A percentile compares a stretch with the other conserved stretches of the same genome.
Evolutionary conservation across 1,140 invertebrate genomes (phyloP).

Genomic region (Drosophila serrata): DNA sequence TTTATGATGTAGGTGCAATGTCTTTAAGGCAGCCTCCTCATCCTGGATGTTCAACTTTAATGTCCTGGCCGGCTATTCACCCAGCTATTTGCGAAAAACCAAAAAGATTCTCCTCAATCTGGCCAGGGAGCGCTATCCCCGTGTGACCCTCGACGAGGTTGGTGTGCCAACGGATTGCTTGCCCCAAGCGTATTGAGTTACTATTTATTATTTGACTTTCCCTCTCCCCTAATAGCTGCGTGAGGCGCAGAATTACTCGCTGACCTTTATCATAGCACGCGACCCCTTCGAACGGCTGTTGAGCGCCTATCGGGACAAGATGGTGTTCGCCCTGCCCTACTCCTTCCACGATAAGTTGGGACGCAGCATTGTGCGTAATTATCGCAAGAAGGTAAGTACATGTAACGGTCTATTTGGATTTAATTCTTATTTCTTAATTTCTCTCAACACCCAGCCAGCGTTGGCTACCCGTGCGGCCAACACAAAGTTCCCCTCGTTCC

Average conservation of each 20-base stretch:
- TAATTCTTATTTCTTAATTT: background rate
- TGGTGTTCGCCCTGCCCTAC: slow-evolving; percentile 92
- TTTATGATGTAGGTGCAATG: slow-evolving; percentile 88
- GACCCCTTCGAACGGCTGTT: slow-evolving; percentile 95
- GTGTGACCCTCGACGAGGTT: slow-evolving; percentile 89
- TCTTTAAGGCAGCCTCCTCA: slow-evolving; percentile 94
- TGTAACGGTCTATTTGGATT: background rate
- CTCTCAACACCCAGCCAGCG: slow-evolving; percentile 52
- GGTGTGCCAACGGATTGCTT: background rate
- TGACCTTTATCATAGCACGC: slow-evolving; percentile 94
- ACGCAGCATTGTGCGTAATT: slow-evolving; percentile 90
- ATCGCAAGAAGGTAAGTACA: slow-evolving; percentile 87
- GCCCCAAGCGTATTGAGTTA: slow-evolving; percentile 2
- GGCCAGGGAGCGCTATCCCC: slow-evolving; percentile 91
- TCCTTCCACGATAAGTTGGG: slow-evolving; percentile 93
- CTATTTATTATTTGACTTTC: slow-evolving; percentile 25
- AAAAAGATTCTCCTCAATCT: slow-evolving; percentile 91
- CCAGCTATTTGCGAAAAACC: slow-evolving; percentile 91
- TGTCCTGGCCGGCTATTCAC: slow-evolving; percentile 91
- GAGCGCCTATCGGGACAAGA: slow-evolving; percentile 95
- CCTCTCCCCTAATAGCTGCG: slow-evolving; percentile 59
- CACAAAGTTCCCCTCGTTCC: slow-evolving; percentile 90
- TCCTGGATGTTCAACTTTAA: slow-evolving; percentile 97
- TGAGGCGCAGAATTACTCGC: slow-evolving; percentile 87
- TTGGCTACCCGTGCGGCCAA: slow-evolving; percentile 53